Conservation (phyloP, 2,888 invertebrate genomes). For the Zaprionus lineosus region DNA sequence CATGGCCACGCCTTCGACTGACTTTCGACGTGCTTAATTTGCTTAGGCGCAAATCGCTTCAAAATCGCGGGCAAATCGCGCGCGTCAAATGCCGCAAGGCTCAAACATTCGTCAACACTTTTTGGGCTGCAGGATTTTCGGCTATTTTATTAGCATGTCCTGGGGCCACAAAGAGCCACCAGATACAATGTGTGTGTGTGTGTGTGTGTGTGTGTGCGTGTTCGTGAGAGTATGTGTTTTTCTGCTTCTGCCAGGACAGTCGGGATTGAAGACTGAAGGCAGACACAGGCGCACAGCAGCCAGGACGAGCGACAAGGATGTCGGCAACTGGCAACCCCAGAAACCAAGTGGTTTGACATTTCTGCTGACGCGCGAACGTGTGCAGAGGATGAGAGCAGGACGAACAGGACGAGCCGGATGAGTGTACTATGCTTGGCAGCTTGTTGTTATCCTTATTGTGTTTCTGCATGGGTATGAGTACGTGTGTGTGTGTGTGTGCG, state of each 20-base stretch:
- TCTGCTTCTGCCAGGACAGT: constrained; percentile 11
- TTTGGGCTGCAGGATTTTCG: constrained; percentile 58
- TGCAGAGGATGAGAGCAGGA: constrained; percentile 56
- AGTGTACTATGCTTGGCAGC: constrained; percentile 27
- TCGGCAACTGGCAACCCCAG: constrained; percentile 33
- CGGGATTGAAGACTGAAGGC: constrained; percentile 64
- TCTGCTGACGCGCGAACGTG: constrained; percentile 80
- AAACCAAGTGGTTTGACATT: constrained; percentile 78
- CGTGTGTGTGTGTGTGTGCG: constrained; percentile 6
- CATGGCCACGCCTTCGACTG: constrained; percentile 23
- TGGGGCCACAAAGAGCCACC: constrained; percentile 39
- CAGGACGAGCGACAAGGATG: constrained; percentile 38
- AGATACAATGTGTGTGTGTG: constrained; percentile 7
- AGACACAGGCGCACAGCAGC: constrained; percentile 73
- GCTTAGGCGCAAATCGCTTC: constrained; percentile 55
- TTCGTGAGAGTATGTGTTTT: too few relatives aligned
- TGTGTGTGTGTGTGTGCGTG: neutral
- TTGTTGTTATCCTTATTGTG: constrained; percentile 55
- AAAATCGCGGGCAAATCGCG: constrained; percentile 53
- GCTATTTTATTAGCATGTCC: constrained; percentile 77
- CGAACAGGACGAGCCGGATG: constrained; percentile 12
- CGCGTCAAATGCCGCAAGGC: constrained; percentile 48
- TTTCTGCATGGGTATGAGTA: neutral
- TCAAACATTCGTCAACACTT: constrained; percentile 65
- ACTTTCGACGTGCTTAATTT: constrained; percentile 77